A percentile compares a stretch with the other conserved stretches of the same genome.
Evolutionary conservation across 2,113 vertebrate species (phyloP).

Genomic region (Ariopsis seemanni): DNA sequence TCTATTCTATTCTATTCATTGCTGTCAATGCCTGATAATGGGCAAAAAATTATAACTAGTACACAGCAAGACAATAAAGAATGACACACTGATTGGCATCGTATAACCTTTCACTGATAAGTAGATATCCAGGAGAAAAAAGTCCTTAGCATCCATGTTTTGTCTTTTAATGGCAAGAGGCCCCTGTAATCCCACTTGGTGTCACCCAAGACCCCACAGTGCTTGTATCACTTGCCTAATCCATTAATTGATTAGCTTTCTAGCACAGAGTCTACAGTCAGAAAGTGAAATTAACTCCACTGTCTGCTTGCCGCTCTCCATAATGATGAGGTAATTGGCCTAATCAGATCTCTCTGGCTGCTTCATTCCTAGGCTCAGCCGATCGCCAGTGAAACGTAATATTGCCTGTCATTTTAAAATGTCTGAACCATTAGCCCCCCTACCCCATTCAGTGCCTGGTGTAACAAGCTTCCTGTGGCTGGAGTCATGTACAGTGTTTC

Average conservation of each 20-base stretch:
- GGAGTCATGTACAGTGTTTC: constrained; percentile 43
- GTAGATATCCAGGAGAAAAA: constrained; percentile 22
- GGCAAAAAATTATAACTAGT: background rate
- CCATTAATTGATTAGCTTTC: constrained; percentile 70
- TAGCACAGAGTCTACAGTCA: constrained; percentile 59
- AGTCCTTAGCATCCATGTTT: constrained; percentile 17
- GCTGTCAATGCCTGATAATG: background rate
- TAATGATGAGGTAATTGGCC: constrained; percentile 59
- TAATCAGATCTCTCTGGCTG: constrained; percentile 55
- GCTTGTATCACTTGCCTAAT: constrained; percentile 66
- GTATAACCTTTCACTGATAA: constrained; percentile 6
- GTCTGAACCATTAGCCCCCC: constrained; percentile 69
- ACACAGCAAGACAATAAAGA: background rate
- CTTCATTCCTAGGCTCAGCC: constrained; percentile 46
- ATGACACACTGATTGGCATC: background rate
- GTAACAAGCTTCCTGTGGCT: constrained; percentile 65
- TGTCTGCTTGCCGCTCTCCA: constrained; percentile 60
- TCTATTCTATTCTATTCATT: no score
- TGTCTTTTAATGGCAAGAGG: constrained; percentile 37
- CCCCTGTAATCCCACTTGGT: constrained; percentile 51
- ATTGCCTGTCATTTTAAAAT: constrained; percentile 67
- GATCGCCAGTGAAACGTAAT: constrained; percentile 57
- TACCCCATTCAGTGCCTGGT: constrained; percentile 43
- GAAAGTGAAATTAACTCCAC: constrained; percentile 64
- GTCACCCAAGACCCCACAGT: constrained; percentile 53